Evolutionary conservation across 2,888 invertebrate species (phyloP).

Genomic region (Mythimna pallens): DNA sequence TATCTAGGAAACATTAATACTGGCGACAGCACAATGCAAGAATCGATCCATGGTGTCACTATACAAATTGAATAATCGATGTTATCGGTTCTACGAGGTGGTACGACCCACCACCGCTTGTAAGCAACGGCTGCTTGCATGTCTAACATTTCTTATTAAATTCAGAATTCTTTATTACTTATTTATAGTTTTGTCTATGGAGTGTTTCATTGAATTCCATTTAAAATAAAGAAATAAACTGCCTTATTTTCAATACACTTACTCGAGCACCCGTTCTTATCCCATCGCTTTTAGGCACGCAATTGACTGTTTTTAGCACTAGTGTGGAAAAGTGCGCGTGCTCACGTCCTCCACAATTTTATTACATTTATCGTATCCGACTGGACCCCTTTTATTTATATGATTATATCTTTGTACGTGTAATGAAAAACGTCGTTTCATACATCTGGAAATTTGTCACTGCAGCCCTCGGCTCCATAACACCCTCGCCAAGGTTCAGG

Average conservation of each 20-base stretch:
- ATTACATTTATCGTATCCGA: no score
- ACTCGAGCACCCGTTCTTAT: no score
- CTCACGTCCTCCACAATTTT: no score
- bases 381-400: no score
- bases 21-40: constrained; percentile 26
- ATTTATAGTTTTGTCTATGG: background rate
- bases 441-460: no score
- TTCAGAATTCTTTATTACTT: constrained; percentile 12
- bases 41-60: constrained; percentile 24
- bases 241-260: constrained; percentile 7
- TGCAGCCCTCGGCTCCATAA: no score
- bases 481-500: no score
- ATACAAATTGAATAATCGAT: constrained; percentile 37
- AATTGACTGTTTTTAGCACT: no score
- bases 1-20: constrained; percentile 20
- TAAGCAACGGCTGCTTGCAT: constrained; percentile 22
- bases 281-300: no score
- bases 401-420: no score
- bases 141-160: constrained; percentile 4
- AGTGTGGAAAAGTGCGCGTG: no score
- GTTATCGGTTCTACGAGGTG: constrained; percentile 17
- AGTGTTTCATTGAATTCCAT: constrained; percentile 8
- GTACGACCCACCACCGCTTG: constrained; percentile 23
- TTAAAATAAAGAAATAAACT: constrained; percentile 12
- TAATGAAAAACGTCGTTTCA: no score